phyloP scores from a whole-genome alignment of 30 jellyfish, hydroid and myxozoan genomes.

The Phacellophora camtschatica region DNA sequence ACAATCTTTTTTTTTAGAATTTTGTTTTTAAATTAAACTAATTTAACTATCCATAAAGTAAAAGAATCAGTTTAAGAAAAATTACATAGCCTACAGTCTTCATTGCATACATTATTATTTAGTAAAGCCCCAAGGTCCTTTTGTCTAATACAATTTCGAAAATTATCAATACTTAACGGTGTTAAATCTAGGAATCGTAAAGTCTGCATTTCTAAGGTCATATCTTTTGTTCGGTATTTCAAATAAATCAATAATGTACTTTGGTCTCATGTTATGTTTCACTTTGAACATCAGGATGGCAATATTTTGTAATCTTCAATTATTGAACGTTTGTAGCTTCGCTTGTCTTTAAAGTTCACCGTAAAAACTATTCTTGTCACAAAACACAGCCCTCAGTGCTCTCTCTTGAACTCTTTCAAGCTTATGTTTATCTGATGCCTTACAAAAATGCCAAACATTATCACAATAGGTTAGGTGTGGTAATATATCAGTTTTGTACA shows the following conservation, averaged over 20 bases:
- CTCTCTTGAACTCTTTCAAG: background rate
- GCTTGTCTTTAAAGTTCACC: background rate
- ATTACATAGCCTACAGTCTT: too few species aligned
- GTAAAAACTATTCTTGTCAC: constrained; percentile 5
- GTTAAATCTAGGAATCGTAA: constrained; percentile 25
- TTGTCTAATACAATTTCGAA: background rate
- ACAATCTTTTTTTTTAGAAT: background rate
- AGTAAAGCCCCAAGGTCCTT: background rate
- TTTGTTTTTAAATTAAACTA: too few species aligned
- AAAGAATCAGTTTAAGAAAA: background rate
- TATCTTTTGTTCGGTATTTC: constrained; percentile 32
- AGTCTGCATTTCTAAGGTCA: constrained; percentile 33
- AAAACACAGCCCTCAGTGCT: background rate
- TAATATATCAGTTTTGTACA: constrained; percentile 28
- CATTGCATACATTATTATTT: too few species aligned
- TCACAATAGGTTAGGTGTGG: constrained; percentile 44
- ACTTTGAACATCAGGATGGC: constrained; percentile 30
- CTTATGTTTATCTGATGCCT: constrained; percentile 6
- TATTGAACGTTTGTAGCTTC: background rate
- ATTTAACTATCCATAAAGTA: background rate
- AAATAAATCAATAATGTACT: constrained; percentile 13
- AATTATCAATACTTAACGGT: background rate
- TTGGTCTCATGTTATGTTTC: too few species aligned
- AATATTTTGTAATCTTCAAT: background rate
- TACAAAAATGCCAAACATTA: constrained; percentile 3